A percentile compares a stretch with the other conserved stretches of the same genome.
phyloP scores from a whole-genome alignment of 2,888 invertebrate genomes.

The Cheilosia vulpina region DNA sequence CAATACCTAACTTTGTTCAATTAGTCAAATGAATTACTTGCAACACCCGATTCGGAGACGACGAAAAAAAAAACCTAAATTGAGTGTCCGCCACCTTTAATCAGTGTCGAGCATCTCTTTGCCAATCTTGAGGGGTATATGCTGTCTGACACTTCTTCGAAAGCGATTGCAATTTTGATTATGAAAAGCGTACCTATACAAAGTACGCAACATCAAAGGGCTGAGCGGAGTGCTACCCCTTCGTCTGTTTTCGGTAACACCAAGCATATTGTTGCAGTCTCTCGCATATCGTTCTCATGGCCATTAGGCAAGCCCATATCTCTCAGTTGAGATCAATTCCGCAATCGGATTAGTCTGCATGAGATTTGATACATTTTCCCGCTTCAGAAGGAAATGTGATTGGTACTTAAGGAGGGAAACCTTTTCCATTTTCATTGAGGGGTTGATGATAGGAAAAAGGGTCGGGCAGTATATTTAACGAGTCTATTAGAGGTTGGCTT shows the following conservation, averaged over 20 bases:
- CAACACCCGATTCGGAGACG: constrained; percentile 31
- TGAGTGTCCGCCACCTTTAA: constrained; percentile 43
- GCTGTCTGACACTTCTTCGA: constrained; percentile 1
- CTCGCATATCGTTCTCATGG: constrained; percentile 24
- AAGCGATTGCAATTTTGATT: constrained; percentile 55
- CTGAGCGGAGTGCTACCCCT: constrained; percentile 14
- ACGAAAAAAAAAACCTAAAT: neutral
- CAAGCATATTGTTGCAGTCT: constrained; percentile 68
- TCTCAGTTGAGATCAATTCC: constrained; percentile 66
- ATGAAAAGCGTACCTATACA: constrained; percentile 14
- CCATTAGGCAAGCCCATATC: constrained; percentile 57
- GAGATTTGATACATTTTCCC: constrained; percentile 40
- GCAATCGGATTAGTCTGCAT: constrained; percentile 66
- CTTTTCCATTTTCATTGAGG: constrained; percentile 26
- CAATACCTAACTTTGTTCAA: constrained; percentile 37
- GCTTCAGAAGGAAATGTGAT: constrained; percentile 59
- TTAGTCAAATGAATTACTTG: constrained; percentile 71
- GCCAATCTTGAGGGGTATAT: constrained; percentile 23
- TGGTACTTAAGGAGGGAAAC: constrained; percentile 58
- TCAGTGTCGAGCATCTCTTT: constrained; percentile 49
- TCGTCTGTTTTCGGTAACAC: constrained; percentile 33
- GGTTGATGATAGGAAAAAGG: constrained; percentile 43
- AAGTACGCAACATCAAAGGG: constrained; percentile 41
- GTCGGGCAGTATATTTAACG: constrained; percentile 48
- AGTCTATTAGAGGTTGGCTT: constrained; percentile 64